Evolutionary conservation across 2,888 invertebrate genomes (phyloP), one percentile per base, ranked within the genome.

Genomic region (Nemotelus nigrinus): DNA sequence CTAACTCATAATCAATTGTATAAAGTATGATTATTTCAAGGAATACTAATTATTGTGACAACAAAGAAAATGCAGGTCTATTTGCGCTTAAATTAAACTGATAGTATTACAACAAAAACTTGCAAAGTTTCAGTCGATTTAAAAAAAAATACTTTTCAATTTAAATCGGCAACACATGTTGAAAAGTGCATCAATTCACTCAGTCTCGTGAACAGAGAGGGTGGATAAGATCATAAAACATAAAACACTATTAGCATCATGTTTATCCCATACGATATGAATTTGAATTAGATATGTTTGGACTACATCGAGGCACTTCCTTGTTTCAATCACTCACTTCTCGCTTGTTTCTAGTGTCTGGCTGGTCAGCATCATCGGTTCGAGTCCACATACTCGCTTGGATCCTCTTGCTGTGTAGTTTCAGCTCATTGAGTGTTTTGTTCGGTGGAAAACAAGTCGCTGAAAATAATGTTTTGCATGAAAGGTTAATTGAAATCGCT

Each of bases 401-500:
- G 25, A 25, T 25, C 25, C 25, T 25, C 25, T 25, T 25, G 25
- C 25, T 25, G 25, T 25, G 25, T 25, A 25, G 25, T 25, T 25
- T 25, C 25, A 25, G 25, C 25, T 25, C 25, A 25, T 25, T 25
- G 25, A 25, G 25, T 25, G 25, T 25, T 25, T 25, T 25, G 25
- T 25, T 25, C 25, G 25, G 25, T 25, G 25, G 25, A 25, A 25
- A 25, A 25, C 5, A 74, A 74, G 75, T 75, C 75, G 75, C 43
- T 75, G 64, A 58, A 77, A 76, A 79, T 77, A 77, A 79, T 79
- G 76, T 79, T 79, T 79, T 74, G 60, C 74, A 79, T 79, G 78
- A 79, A 79, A 78, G 79, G 79, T 80, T 80, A 80, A 80, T 80
- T 80, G 80, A 80, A 80, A 80, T 80, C 80, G 80, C 76, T 80